Percentiles rank a stretch among this genome's conserved stretches.
phyloP scores from a whole-genome alignment of 2,888 invertebrate species.

The Agrotis puta region DNA sequence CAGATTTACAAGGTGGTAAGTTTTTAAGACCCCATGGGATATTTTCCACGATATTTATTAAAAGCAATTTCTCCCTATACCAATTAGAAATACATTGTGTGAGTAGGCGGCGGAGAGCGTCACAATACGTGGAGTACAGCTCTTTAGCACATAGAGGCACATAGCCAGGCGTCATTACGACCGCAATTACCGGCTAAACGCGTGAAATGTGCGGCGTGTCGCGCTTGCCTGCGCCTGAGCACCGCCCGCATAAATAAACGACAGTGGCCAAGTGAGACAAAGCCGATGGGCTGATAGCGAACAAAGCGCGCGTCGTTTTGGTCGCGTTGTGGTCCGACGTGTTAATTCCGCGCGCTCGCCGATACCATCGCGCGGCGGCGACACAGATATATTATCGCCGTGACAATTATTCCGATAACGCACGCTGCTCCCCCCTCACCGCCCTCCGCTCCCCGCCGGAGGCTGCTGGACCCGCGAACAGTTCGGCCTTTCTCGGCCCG shows the following conservation, averaged over 20 bases:
- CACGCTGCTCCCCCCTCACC: slow-evolving; percentile 28
- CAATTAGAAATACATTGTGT: no score
- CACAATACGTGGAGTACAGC: background rate
- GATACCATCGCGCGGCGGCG: slow-evolving; percentile 63
- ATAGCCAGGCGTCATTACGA: slow-evolving; percentile 52
- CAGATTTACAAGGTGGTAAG: no score
- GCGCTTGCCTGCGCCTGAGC: slow-evolving; percentile 19
- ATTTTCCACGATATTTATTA: no score
- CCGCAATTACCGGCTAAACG: slow-evolving; percentile 62
- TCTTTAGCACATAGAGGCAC: slow-evolving; percentile 19
- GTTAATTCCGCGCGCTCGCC: slow-evolving; percentile 71
- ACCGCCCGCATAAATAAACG: slow-evolving; percentile 65
- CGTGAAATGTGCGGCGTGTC: slow-evolving; percentile 55
- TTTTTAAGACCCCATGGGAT: no score
- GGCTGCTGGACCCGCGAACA: slow-evolving; percentile 12
- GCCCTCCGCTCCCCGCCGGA: background rate
- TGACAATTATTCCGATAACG: slow-evolving; percentile 73
- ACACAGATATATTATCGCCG: slow-evolving; percentile 73
- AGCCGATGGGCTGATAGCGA: slow-evolving; percentile 69
- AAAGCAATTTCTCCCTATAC: no score
- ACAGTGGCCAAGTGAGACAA: slow-evolving; percentile 59
- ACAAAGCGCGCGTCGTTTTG: slow-evolving; percentile 70
- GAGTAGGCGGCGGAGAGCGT: no score
- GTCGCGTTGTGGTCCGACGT: slow-evolving; percentile 68
- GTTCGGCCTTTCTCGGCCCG: background rate